Evolutionary conservation across 2,888 invertebrate genomes (phyloP), one percentile per base, ranked within the genome.

Genomic region (Neoitamus cyanurus): DNA sequence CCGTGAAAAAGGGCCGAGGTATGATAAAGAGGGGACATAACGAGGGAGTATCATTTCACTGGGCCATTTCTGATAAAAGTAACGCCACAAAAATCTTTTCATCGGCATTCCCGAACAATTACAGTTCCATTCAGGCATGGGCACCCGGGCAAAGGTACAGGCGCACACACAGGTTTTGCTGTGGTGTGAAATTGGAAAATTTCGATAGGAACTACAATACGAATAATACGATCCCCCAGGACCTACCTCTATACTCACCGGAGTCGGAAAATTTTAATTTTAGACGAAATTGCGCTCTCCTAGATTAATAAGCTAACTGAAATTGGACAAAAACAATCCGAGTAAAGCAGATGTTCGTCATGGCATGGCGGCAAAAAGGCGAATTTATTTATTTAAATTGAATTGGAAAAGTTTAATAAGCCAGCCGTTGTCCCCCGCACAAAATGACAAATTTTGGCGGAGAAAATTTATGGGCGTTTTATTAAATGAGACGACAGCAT

Each of bases 371-470:
- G 58, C 58, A 58, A 58, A 42, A 58, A 58, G 58, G 58, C 1
- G 3, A 58, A 58, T 58, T 58, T 58, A 58, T 58, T 58, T 58
- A 58, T 58, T 58, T 58, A 58, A 58, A 58, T 58, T 58, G 58
- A 58, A 58, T 58, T 58, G 58, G 58, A 58, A 58, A 58, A 58
- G 58, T 58, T 58, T 58, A 58, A 58, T 58, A 58, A 58, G 58
- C 58, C 58, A 58, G 58, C 58, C 25, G 58, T 58, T 58, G 58
- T 58, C 58, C 20, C 58, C 20, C 58, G 58, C 58, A 58, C 58
- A 58, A 58, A 58, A 58, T 58, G 58, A 58, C 58, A 15, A 58
- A 58, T 58, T 58, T 58, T 58, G 9, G 58, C 7, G 11, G 11
- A 58, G 58, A 58, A 58, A 58, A 58, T 58, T 58, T 58, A 58